Percentiles rank a stretch among this genome's conserved stretches.
Conservation (phyloP, 2,888 invertebrate species). For the Chrysodeixis includens region DNA sequence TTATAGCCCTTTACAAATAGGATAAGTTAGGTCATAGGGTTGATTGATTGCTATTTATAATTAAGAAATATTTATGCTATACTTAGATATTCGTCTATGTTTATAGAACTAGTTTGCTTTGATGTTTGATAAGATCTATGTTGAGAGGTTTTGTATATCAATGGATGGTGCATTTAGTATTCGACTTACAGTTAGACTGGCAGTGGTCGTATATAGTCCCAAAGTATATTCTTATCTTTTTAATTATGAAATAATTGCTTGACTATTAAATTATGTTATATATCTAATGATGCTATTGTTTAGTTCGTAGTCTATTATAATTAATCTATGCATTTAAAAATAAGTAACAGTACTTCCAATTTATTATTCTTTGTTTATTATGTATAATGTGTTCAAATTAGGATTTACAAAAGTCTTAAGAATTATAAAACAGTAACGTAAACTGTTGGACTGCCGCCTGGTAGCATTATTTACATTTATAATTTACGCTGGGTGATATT, state of each 20-base stretch:
- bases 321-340: conserved; percentile 11
- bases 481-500: conserved; percentile 67
- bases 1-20: not conserved
- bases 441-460: conserved; percentile 55
- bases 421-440: conserved; percentile 49
- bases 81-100: not conserved
- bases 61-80: not conserved
- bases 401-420: conserved; percentile 42
- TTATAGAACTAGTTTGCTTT: not conserved
- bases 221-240: conserved; percentile 11
- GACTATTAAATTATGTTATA: conserved; percentile 24
- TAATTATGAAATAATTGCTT: conserved; percentile 19
- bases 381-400: conserved; percentile 60
- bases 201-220: not conserved
- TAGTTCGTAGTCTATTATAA: conserved; percentile 11
- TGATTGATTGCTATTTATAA: conserved; percentile 3
- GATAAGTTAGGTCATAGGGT: not conserved
- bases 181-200: conserved; percentile 5
- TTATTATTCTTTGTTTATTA: conserved; percentile 40
- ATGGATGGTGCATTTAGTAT: conserved; percentile 2
- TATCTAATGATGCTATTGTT: conserved; percentile 26
- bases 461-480: conserved; percentile 57
- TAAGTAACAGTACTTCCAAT: conserved; percentile 51
- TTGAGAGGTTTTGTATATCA: conserved; percentile 5
- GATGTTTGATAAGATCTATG: not conserved